phyloP scores from a whole-genome alignment of 1,140 invertebrate genomes.

The Eupristina koningsbergeri region DNA sequence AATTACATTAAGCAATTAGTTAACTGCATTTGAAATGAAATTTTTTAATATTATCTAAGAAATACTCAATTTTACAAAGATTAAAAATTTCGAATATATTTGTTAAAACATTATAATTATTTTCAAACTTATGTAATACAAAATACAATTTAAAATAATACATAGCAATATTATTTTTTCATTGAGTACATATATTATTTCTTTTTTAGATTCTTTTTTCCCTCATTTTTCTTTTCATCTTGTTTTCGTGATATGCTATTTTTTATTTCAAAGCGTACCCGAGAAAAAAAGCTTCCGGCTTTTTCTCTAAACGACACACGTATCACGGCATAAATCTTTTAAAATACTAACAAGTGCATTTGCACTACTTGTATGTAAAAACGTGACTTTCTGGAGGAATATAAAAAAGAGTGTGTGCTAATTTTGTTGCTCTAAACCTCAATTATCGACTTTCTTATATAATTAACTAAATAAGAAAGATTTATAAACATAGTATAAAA shows the following conservation, averaged over 20 bases:
- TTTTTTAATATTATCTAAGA: too few species aligned
- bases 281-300: conserved; percentile 7
- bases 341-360: not conserved
- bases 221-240: not conserved
- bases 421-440: not conserved
- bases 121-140: not conserved
- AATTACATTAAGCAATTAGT: too few species aligned
- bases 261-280: conserved; percentile 15
- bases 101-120: not conserved
- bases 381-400: not conserved
- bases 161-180: not conserved
- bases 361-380: not conserved
- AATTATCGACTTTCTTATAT: too few species aligned
- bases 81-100: too few species aligned
- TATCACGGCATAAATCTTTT: not conserved
- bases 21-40: too few species aligned
- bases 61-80: too few species aligned
- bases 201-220: not conserved
- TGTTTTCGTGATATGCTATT: not conserved
- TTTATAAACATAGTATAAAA: too few species aligned
- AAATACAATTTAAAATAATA: not conserved
- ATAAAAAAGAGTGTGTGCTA: not conserved
- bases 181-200: not conserved
- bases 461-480: too few species aligned
- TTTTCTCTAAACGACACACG: conserved; percentile 5